Percentiles rank a stretch among this genome's conserved stretches.
These are phyloP conservation scores for Physocephala rufipes DNA, from an alignment of 2,888 invertebrate species.

Conservation along the genomic window DNA sequence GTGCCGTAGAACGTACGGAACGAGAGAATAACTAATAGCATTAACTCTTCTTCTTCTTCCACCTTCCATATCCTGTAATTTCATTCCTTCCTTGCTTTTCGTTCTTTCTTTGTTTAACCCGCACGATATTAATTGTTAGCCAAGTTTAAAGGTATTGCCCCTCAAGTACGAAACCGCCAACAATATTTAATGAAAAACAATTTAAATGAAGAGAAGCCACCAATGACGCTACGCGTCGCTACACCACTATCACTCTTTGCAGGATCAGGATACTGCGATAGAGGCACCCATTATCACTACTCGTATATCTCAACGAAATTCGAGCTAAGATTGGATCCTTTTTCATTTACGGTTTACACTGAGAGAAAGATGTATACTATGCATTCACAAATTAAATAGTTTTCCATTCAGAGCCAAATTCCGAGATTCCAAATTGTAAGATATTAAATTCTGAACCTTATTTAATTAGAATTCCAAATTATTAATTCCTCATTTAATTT, in stretches of 20 bases:
- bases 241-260: background rate
- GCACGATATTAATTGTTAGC: constrained; percentile 61
- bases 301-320: background rate
- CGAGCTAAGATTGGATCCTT: background rate
- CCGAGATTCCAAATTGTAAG: too few species aligned
- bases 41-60: background rate
- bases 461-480: too few species aligned
- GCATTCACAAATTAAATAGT: too few species aligned
- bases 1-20: constrained; percentile 38
- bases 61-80: background rate
- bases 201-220: constrained; percentile 30
- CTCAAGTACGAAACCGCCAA: constrained; percentile 60
- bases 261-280: background rate
- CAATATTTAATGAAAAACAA: constrained; percentile 55
- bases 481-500: too few species aligned
- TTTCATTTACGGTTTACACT: too few species aligned
- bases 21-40: constrained; percentile 17
- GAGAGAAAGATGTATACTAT: too few species aligned
- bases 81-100: background rate
- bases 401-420: too few species aligned
- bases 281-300: constrained; percentile 5
- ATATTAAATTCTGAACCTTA: too few species aligned
- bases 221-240: constrained; percentile 23
- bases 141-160: constrained; percentile 62
- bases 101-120: constrained; percentile 32